phyloP scores from a whole-genome alignment of 1,140 invertebrate genomes.

The Lepidurus apus region DNA sequence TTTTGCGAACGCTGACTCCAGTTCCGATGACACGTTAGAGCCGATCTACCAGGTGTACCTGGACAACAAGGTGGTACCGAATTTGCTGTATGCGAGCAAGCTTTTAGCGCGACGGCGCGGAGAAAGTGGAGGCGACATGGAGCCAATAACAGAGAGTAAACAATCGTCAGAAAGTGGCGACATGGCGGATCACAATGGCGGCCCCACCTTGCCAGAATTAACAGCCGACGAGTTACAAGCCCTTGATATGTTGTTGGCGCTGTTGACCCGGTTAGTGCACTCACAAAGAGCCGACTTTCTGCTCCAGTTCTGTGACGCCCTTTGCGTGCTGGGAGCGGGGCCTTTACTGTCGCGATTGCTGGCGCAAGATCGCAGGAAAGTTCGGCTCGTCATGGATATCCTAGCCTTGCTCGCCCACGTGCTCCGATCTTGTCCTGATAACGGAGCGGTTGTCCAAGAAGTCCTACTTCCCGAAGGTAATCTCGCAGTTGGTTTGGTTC shows the following conservation, averaged over 20 bases:
- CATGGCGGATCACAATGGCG: constrained; percentile 23
- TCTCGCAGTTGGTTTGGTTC: neutral
- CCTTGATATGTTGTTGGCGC: constrained; percentile 58
- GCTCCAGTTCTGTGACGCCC: constrained; percentile 67
- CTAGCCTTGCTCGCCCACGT: constrained; percentile 66
- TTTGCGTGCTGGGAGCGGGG: constrained; percentile 59
- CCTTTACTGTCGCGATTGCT: constrained; percentile 47
- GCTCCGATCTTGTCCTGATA: constrained; percentile 65
- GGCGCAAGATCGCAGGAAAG: constrained; percentile 54
- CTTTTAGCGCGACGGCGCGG: constrained; percentile 37
- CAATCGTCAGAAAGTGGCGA: constrained; percentile 32
- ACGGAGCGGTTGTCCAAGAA: constrained; percentile 64
- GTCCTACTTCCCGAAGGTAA: constrained; percentile 48
- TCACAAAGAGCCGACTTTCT: constrained; percentile 52
- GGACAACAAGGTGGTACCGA: constrained; percentile 43
- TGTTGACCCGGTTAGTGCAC: constrained; percentile 66
- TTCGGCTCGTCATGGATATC: constrained; percentile 57
- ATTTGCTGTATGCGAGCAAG: constrained; percentile 42
- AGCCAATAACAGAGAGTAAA: constrained; percentile 14
- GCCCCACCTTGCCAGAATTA: constrained; percentile 45
- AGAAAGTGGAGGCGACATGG: neutral
- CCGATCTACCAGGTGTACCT: constrained; percentile 38
- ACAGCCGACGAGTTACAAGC: constrained; percentile 57
- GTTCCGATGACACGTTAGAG: constrained; percentile 34
- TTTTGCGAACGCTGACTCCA: constrained; percentile 37